Base-by-base conservation (phyloP, 2,113 vertebrate species). In the Tursiops truncatus region DNA sequence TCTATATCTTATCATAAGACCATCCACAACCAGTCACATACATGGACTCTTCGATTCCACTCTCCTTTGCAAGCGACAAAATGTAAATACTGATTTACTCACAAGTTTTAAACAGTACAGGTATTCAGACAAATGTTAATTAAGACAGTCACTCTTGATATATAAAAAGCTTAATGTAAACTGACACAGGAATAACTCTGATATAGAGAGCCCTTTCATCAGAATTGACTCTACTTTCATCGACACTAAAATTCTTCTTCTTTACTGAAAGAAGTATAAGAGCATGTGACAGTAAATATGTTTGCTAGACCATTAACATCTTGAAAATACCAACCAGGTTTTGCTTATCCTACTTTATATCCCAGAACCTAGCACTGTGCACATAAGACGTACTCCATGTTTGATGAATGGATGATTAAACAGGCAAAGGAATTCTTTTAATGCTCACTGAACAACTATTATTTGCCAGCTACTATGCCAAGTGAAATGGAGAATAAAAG, bases 361-460 rank as follows among this genome's bases (percentile, higher is more conserved):
- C 36, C 60, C 83, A 89, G 33, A 62, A 50, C 65, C 77, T 91
- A 82, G 63, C 44, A 70, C 26, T 94, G 47, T 41, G 68, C n/a
- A 89, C 18, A 9, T 89, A 83, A 91, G 62, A 83, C 33, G 56
- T 84, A 84, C 14, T 83, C 28, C 31, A 60, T 93, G 60, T 81
- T 89, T 96, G 71, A 62, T 60, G 36, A 86, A 89, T 41, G 36
- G 20, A 92, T 93, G 58, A 88, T 56, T 91, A 91, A 94, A 81
- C 8, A 95, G 76, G 53, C 73, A 94, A 95, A 41, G 25, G 4
- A 91, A 89, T 89, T 94, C n/a, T 95, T 88, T 96, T 50, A 95
- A 50, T 65, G 62, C n/a, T 89, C 60, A 94, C 12, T n/a, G 53
- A 93, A 82, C 26, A 92, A 94, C 31, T 86, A 86, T 71, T 83